phyloP scores from a whole-genome alignment of 2,797 vertebrate species.

The Leptoclinus maculatus region DNA sequence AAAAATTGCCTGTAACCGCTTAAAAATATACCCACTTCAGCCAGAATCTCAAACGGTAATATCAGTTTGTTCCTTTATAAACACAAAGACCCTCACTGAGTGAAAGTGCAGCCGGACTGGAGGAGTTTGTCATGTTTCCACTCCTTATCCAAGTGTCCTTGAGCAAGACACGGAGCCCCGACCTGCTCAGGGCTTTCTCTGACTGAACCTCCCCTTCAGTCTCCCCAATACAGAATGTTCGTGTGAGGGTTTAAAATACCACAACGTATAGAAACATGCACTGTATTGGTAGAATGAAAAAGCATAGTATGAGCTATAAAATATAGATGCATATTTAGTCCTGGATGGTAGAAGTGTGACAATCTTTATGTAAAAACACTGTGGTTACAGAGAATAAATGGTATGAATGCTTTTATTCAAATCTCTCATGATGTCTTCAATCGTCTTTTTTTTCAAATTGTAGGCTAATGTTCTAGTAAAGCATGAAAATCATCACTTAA shows the following conservation, averaged over 20 bases:
- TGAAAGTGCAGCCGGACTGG: not conserved
- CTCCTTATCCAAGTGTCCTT: conserved; percentile 19
- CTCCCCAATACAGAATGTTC: not conserved
- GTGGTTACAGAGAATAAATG: too few relatives aligned
- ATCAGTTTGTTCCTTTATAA: not conserved
- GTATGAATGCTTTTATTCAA: not conserved
- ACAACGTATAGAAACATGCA: not conserved
- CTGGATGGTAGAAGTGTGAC: not conserved
- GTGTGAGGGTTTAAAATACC: not conserved
- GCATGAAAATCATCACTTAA: too few relatives aligned
- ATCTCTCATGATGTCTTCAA: not conserved
- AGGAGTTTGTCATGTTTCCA: not conserved
- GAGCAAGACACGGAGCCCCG: conserved; percentile 1
- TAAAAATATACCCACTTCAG: not conserved
- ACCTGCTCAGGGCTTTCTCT: not conserved
- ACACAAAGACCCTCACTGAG: not conserved
- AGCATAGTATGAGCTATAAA: not conserved
- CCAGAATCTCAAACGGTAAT: not conserved
- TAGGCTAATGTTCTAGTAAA: not conserved
- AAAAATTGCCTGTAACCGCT: not conserved
- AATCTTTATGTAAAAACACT: not conserved
- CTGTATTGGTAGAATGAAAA: not conserved
- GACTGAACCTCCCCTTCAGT: conserved; percentile 3
- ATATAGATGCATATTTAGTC: not conserved
- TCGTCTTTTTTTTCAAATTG: not conserved